phyloP scores from a whole-genome alignment of 1,140 invertebrate species.

The Harpegnathos saltator region DNA sequence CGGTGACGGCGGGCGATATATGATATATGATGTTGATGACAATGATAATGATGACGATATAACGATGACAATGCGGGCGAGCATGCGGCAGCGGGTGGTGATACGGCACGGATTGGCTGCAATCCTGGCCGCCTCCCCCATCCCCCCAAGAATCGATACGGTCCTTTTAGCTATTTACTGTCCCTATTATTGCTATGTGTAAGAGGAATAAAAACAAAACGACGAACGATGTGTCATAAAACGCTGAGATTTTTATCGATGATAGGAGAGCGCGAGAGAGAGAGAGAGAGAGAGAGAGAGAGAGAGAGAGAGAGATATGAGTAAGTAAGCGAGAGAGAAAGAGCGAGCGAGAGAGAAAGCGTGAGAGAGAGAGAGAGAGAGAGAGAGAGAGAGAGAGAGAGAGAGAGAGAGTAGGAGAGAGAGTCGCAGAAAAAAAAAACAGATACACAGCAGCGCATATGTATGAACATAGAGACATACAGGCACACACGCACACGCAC shows the following conservation, averaged over 20 bases:
- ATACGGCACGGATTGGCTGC: constrained; percentile 68
- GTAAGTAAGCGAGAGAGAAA: constrained; percentile 22
- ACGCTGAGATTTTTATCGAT: constrained; percentile 70
- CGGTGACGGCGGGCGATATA: constrained; percentile 6
- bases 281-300: constrained; percentile 3
- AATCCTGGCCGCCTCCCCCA: constrained; percentile 66
- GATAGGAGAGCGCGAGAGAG: constrained; percentile 43
- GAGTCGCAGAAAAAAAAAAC: constrained; percentile 36
- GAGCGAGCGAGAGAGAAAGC: constrained; percentile 26
- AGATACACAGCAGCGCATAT: constrained; percentile 35
- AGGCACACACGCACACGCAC: constrained; percentile 5
- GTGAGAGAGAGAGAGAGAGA: constrained; percentile 3
- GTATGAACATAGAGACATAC: constrained; percentile 4
- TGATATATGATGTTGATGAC: constrained; percentile 5
- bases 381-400: constrained; percentile 23
- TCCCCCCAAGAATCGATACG: constrained; percentile 68
- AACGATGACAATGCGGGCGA: constrained; percentile 60
- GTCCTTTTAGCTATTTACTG: constrained; percentile 80
- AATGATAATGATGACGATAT: constrained; percentile 33
- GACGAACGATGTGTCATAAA: constrained; percentile 72
- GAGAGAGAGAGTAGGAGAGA: constrained; percentile 20
- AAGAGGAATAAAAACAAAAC: constrained; percentile 71
- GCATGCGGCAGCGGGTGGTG: constrained; percentile 72
- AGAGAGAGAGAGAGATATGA: constrained; percentile 3
- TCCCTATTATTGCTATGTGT: constrained; percentile 79